Evolutionary conservation across 2,797 vertebrate species (phyloP).

Genomic region (Tapera naevia): DNA sequence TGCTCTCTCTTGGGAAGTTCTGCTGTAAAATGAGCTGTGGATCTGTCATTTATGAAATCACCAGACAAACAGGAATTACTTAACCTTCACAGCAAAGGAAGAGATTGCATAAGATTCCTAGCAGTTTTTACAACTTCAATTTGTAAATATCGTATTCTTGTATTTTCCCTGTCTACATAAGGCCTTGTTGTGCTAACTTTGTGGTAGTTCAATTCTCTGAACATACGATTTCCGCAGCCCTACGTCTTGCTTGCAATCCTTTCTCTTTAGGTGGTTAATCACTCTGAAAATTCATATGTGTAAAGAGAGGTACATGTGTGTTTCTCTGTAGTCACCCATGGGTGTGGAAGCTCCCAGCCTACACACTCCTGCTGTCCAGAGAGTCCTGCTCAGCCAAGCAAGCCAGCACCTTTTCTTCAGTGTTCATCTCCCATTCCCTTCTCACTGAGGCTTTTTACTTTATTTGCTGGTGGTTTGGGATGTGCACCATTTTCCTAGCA

Average conservation of each 20-base stretch:
- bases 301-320: background rate
- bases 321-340: background rate
- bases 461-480: background rate
- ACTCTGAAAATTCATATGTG: background rate
- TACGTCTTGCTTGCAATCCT: background rate
- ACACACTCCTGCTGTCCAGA: background rate
- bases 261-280: background rate
- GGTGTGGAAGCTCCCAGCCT: background rate
- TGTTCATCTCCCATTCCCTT: accelerated
- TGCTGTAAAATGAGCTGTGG: background rate
- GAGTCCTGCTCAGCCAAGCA: background rate
- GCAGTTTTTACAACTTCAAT: background rate
- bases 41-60: background rate
- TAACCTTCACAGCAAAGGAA: background rate
- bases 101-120: background rate
- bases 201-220: background rate
- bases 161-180: background rate
- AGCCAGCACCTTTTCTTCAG: background rate
- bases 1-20: background rate
- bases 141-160: background rate
- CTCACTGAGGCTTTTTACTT: background rate
- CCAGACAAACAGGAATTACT: background rate
- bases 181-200: background rate
- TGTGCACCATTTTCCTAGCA: background rate
- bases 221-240: background rate